Percentiles rank a stretch among this genome's conserved stretches.
Evolutionary conservation across 1,140 invertebrate genomes (phyloP).

Genomic region (Diuraphis noxia): DNA sequence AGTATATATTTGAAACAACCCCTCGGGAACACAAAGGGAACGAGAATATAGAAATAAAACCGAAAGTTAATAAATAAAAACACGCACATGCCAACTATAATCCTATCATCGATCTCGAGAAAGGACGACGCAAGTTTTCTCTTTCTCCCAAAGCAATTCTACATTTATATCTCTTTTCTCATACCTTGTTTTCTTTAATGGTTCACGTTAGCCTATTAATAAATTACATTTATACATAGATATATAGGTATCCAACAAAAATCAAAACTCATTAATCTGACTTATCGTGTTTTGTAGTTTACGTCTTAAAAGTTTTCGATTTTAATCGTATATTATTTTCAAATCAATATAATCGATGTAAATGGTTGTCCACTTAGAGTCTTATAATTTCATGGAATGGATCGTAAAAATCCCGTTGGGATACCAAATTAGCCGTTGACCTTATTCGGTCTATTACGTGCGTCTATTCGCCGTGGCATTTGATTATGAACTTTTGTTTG

Average conservation of each 20-base stretch:
- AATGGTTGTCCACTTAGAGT: not conserved
- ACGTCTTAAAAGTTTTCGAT: not conserved
- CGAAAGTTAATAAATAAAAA: not conserved
- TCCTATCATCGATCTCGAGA: conserved; percentile 6
- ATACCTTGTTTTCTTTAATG: not conserved
- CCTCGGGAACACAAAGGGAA: not conserved
- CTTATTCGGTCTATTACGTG: conserved; percentile 1
- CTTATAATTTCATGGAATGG: not conserved
- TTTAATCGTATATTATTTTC: not conserved
- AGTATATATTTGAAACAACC: not conserved
- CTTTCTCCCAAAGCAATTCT: not conserved
- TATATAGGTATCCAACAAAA: not conserved
- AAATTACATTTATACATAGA: too few species aligned
- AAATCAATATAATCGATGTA: not conserved
- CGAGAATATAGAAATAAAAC: not conserved
- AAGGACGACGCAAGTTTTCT: not conserved
- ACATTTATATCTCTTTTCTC: not conserved
- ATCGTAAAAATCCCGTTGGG: not conserved
- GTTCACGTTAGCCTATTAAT: not conserved
- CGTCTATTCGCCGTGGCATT: conserved; percentile 1
- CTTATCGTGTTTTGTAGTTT: not conserved
- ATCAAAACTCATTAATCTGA: not conserved
- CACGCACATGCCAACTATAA: not conserved
- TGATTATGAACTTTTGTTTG: conserved; percentile 33
- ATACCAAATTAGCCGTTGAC: conserved; percentile 12